These are phyloP conservation scores for Oceanodroma leucorhoa DNA, from an alignment of 2,797 vertebrate species.

Conservation along the genomic window DNA sequence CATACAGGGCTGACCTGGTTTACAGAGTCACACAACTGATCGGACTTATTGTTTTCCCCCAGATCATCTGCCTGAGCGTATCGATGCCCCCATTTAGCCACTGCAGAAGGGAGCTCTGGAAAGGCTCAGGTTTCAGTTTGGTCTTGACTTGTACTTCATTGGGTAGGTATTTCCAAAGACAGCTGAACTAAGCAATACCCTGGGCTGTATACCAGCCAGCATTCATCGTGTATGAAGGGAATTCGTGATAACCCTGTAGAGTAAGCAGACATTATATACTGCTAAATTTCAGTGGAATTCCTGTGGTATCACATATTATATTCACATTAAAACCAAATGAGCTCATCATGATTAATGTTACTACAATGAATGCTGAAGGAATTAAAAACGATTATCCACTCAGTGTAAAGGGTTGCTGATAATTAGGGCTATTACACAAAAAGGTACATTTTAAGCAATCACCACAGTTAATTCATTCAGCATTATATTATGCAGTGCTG, in stretches of 20 bases:
- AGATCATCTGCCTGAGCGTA: not conserved
- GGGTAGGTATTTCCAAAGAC: not conserved
- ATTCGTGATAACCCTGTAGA: not conserved
- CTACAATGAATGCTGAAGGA: slow-evolving; percentile 57
- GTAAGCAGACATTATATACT: slow-evolving; percentile 17
- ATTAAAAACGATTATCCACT: slow-evolving; percentile 72
- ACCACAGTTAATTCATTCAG: slow-evolving; percentile 58
- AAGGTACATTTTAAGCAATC: slow-evolving; percentile 71
- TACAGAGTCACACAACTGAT: not conserved
- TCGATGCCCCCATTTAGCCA: not conserved
- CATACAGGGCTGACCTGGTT: not conserved
- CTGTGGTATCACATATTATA: slow-evolving; percentile 48
- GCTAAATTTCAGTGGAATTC: slow-evolving; percentile 46
- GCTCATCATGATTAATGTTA: slow-evolving; percentile 67
- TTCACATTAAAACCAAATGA: slow-evolving; percentile 68
- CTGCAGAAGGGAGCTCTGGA: not conserved
- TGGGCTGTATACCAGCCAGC: not conserved
- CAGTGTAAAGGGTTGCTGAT: slow-evolving; percentile 65
- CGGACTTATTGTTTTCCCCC: not conserved
- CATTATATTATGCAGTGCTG: slow-evolving; percentile 43
- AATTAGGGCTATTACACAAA: slow-evolving; percentile 73
- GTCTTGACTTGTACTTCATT: not conserved
- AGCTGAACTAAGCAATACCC: not conserved
- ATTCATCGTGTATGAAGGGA: not conserved
- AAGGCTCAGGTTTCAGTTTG: not conserved